A percentile compares a stretch with the other conserved stretches of the same genome.
These are phyloP conservation scores for Nestor notabilis DNA, from an alignment of 2,113 vertebrate genomes.

Conservation along the genomic window DNA sequence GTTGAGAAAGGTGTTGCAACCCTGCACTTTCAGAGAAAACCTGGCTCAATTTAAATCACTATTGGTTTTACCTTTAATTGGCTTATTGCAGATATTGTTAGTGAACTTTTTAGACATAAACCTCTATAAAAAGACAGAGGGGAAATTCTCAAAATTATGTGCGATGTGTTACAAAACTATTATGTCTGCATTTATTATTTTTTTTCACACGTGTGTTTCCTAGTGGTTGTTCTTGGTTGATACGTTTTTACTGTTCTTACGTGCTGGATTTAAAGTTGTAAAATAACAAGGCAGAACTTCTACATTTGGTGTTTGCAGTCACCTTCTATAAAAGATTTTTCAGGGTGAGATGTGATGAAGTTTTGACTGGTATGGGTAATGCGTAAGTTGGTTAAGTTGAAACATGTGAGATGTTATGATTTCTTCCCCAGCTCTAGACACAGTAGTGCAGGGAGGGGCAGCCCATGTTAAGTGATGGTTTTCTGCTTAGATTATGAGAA, in stretches of 20 bases:
- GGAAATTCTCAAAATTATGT: background rate
- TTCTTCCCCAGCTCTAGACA: background rate
- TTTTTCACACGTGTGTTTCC: background rate
- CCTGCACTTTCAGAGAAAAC: background rate
- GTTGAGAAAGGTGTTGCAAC: background rate
- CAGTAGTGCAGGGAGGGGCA: background rate
- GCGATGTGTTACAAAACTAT: background rate
- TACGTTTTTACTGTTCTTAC: background rate
- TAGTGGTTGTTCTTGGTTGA: background rate
- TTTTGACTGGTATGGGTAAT: background rate
- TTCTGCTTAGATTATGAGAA: background rate
- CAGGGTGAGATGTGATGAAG: background rate
- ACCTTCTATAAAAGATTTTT: background rate
- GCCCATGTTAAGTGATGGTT: rapidly evolving
- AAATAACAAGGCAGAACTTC: background rate
- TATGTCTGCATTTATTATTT: background rate
- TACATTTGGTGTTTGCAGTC: background rate
- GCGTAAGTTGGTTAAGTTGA: background rate
- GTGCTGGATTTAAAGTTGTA: background rate
- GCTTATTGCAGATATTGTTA: background rate
- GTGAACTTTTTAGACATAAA: background rate
- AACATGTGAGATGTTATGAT: background rate
- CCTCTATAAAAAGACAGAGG: background rate
- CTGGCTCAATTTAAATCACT: background rate
- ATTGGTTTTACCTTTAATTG: background rate